These are phyloP conservation scores for Megalurothrips usitatus DNA, from an alignment of 2,888 invertebrate species.

Conservation along the genomic window DNA sequence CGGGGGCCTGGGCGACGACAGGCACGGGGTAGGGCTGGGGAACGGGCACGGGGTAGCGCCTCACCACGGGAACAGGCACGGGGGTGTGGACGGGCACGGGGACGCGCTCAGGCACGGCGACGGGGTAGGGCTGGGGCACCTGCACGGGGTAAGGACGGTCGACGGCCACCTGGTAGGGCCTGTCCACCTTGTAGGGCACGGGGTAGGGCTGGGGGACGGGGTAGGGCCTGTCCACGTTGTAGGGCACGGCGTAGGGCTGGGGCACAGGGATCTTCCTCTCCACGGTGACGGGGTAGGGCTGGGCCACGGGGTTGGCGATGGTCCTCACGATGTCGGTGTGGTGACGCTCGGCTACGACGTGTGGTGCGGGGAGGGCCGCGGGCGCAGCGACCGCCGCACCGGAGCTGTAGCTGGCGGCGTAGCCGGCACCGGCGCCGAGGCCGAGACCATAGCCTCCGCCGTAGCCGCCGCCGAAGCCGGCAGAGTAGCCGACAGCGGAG, in stretches of 20 bases:
- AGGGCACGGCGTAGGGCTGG: constrained; percentile 14
- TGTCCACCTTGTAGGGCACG: not conserved
- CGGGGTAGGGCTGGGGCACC: not conserved
- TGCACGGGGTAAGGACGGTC: constrained; percentile 29
- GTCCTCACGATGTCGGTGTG: constrained; percentile 16
- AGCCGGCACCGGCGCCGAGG: not conserved
- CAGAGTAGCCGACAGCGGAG: not conserved
- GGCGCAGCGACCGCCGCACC: not conserved
- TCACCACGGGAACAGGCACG: constrained; percentile 31
- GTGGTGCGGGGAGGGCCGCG: not conserved
- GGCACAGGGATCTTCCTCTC: constrained; percentile 21
- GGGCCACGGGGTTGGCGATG: not conserved
- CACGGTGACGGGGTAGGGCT: constrained; percentile 11
- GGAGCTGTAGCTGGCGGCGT: not conserved
- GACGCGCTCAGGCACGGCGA: constrained; percentile 33
- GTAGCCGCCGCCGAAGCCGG: not conserved
- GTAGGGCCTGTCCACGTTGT: constrained; percentile 18
- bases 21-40: not conserved
- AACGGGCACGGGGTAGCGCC: constrained; percentile 15
- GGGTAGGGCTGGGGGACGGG: not conserved
- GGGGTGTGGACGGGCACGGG: constrained; percentile 32
- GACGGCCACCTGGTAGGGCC: constrained; percentile 28
- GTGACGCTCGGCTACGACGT: constrained; percentile 9
- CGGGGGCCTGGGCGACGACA: not conserved
- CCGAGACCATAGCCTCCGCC: not conserved